These are phyloP conservation scores for Busseola fusca DNA, from an alignment of 2,888 invertebrate genomes.

Conservation along the genomic window DNA sequence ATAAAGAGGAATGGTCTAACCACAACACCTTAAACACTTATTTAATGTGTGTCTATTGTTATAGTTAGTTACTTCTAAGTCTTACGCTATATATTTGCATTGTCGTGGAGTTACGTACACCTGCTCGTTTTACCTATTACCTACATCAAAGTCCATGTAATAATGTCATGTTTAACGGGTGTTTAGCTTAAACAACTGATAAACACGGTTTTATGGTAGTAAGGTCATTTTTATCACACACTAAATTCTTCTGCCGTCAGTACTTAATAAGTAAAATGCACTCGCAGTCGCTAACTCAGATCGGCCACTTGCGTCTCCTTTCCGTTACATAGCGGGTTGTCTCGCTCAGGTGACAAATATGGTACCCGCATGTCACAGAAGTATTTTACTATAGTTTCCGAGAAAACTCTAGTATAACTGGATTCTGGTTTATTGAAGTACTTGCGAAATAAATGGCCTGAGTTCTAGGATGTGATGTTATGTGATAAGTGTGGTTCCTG, in stretches of 20 bases:
- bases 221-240: too few relatives aligned
- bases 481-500: slow-evolving; percentile 27
- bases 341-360: slow-evolving; percentile 63
- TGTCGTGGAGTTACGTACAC: too few relatives aligned
- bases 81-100: too few relatives aligned
- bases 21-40: too few relatives aligned
- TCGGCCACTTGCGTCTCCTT: slow-evolving; percentile 49
- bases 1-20: too few relatives aligned
- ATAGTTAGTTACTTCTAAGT: too few relatives aligned
- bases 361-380: slow-evolving; percentile 51
- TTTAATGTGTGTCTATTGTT: too few relatives aligned
- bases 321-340: slow-evolving; percentile 69
- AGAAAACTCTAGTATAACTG: slow-evolving; percentile 51
- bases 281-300: slow-evolving; percentile 34
- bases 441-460: slow-evolving; percentile 35
- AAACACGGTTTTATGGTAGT: too few relatives aligned
- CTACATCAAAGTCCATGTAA: too few relatives aligned
- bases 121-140: too few relatives aligned
- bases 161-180: too few relatives aligned
- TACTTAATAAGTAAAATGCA: slow-evolving; percentile 29
- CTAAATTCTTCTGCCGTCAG: slow-evolving; percentile 24
- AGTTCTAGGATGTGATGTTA: slow-evolving; percentile 30
- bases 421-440: slow-evolving; percentile 42
- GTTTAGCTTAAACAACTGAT: too few relatives aligned
- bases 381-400: slow-evolving; percentile 56